phyloP scores from a whole-genome alignment of 2,113 vertebrate genomes.

The Gymnocephalus cernua region DNA sequence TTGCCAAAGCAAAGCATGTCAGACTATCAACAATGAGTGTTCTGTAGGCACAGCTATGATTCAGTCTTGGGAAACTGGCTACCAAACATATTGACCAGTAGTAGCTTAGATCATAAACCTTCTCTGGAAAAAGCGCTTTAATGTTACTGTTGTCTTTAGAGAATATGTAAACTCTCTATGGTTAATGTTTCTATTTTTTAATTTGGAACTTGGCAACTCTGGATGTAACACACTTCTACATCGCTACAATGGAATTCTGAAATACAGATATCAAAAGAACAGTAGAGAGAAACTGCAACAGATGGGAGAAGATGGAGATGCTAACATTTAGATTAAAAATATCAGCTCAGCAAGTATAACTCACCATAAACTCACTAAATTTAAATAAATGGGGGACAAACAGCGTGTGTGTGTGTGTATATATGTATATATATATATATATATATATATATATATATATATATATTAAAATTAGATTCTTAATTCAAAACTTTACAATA shows the following conservation, averaged over 20 bases:
- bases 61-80: slow-evolving; percentile 42
- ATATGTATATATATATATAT: too few species aligned
- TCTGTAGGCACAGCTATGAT: slow-evolving; percentile 46
- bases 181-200: too few species aligned
- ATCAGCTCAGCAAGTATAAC: neutral
- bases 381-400: neutral
- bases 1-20: slow-evolving; percentile 65
- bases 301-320: too few species aligned
- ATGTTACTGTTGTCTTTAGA: neutral
- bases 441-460: too few species aligned
- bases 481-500: neutral
- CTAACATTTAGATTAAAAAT: too few species aligned
- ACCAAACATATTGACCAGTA: slow-evolving; percentile 21
- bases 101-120: slow-evolving; percentile 14
- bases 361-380: neutral
- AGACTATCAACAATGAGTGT: slow-evolving; percentile 55
- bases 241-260: too few species aligned
- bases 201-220: neutral
- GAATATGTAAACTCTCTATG: too few species aligned
- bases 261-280: too few species aligned
- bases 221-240: too few species aligned
- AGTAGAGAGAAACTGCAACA: too few species aligned
- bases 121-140: neutral
- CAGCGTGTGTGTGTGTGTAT: too few species aligned
- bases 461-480: neutral